Evolutionary conservation across 2,113 vertebrate genomes (phyloP), one percentile per base, ranked within the genome.

Genomic region (Carassius carassius): DNA sequence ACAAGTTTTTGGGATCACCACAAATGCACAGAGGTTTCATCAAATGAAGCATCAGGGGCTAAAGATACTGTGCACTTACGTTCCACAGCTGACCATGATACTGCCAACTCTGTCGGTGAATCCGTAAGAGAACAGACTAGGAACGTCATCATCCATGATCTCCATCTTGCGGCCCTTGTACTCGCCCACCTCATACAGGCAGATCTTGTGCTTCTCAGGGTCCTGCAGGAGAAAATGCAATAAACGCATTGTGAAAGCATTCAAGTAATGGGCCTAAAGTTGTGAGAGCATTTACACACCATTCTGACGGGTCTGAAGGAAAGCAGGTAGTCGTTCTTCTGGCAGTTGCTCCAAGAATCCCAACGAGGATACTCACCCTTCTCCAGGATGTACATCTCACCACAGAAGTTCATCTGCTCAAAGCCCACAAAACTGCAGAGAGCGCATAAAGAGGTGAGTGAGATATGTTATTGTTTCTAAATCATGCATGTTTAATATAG

Each of bases 91-190:
- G 90, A 95, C 95, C 0, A 92, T 91, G 88, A 94, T 92, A 89
- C 95, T 95, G 91, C 94, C 95, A 19, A 96, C 95, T 90, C 95
- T 93, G 78, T 95, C 94, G 1, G 95, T 95, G 92, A 96, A 96
- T 83, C 95, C 95, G 4, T 96, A 95, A 44, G 95, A 94, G 90
- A 92, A 95, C 84, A 96, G 85, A 85, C 95, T 95, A 83, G 95
- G 95, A 72, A 95, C 94, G 10, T 95, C 95, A n/a, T 96, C 95
- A 44, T 96, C 95, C 93, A 94, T 93, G 92, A 96, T 96, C 93
- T 96, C 95, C 95, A 96, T 96, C 91, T 96, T 96, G 86, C 95
- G 94, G 51, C 95, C 95, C 93, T 95, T 95, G 91, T 94, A 95
- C 86, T 95, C 92, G 23, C 94, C 95, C 4, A 95, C 93, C 92